Percentiles rank a stretch among this genome's conserved stretches.
These are phyloP conservation scores for Macrophya alboannulata DNA, from an alignment of 2,888 invertebrate species.

Conservation along the genomic window DNA sequence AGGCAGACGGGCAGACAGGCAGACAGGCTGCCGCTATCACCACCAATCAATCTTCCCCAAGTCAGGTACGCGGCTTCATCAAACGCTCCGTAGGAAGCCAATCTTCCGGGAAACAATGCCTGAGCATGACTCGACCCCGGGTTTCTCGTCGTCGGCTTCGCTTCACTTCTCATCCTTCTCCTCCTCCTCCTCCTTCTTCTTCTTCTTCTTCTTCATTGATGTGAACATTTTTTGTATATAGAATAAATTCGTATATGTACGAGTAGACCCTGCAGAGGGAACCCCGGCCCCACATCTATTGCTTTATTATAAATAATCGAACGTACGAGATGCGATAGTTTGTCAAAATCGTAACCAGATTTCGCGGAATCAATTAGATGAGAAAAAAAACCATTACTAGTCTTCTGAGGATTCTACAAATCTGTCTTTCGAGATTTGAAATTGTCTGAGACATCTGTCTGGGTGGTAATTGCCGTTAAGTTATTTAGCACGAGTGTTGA, in stretches of 20 bases:
- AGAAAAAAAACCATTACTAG: not conserved
- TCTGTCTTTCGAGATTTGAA: not conserved
- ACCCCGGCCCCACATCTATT: too few relatives aligned
- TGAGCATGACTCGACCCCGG: slow-evolving; percentile 72
- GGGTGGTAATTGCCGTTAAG: slow-evolving; percentile 25
- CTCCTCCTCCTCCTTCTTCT: too few relatives aligned
- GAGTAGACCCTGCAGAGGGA: too few relatives aligned
- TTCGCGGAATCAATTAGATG: not conserved
- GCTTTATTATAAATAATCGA: not conserved
- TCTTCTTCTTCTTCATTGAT: not conserved
- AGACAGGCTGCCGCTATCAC: slow-evolving; percentile 73
- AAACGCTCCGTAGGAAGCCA: slow-evolving; percentile 75
- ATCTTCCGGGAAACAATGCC: slow-evolving; percentile 75
- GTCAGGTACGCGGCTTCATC: slow-evolving; percentile 71
- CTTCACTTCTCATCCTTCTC: slow-evolving; percentile 53
- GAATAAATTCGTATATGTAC: not conserved
- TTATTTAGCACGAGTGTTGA: not conserved
- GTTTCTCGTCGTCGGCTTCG: slow-evolving; percentile 69
- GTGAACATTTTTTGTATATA: slow-evolving; percentile 56
- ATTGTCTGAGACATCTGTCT: slow-evolving; percentile 27
- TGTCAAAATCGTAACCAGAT: too few relatives aligned
- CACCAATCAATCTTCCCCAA: slow-evolving; percentile 77
- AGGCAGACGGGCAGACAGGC: slow-evolving; percentile 34
- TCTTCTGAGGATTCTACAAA: not conserved
- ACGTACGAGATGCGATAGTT: too few relatives aligned